A percentile compares a stretch with the other conserved stretches of the same genome.
Evolutionary conservation across 2,113 vertebrate species (phyloP).

Genomic region (Setophaga petechia): DNA sequence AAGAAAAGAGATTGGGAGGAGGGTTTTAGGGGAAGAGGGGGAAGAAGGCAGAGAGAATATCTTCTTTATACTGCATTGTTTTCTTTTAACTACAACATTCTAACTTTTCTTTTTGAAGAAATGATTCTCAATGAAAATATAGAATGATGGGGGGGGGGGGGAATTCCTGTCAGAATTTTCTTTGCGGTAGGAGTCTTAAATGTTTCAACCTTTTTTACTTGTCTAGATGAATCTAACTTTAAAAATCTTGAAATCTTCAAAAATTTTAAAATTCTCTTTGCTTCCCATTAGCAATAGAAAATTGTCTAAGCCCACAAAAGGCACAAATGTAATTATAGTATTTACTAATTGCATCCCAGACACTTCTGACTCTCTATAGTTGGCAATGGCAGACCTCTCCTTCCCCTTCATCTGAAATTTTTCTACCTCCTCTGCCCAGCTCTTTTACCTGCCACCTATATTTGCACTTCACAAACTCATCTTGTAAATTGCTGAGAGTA

Average conservation of each 20-base stretch:
- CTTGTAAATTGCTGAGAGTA: not conserved
- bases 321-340: not conserved
- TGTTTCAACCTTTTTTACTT: not conserved
- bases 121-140: not conserved
- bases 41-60: not conserved
- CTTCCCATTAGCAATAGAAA: not conserved
- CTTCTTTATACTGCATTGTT: not conserved
- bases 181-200: not conserved
- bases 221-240: not conserved
- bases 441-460: not conserved
- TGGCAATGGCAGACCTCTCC: not conserved
- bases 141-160: accelerated
- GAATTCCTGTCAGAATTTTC: not conserved
- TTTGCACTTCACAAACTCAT: not conserved
- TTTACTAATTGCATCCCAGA: not conserved
- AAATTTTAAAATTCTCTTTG: not conserved
- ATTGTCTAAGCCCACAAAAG: not conserved
- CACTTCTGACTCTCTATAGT: accelerated
- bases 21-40: too few relatives aligned
- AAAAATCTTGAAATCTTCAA: not conserved
- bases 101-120: not conserved
- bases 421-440: not conserved
- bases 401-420: not conserved
- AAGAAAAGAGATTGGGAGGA: not conserved
- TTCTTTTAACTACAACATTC: not conserved